Percentiles rank a stretch among this genome's conserved stretches.
phyloP scores from a whole-genome alignment of 1,140 invertebrate genomes.

The Drosophila eugracilis region DNA sequence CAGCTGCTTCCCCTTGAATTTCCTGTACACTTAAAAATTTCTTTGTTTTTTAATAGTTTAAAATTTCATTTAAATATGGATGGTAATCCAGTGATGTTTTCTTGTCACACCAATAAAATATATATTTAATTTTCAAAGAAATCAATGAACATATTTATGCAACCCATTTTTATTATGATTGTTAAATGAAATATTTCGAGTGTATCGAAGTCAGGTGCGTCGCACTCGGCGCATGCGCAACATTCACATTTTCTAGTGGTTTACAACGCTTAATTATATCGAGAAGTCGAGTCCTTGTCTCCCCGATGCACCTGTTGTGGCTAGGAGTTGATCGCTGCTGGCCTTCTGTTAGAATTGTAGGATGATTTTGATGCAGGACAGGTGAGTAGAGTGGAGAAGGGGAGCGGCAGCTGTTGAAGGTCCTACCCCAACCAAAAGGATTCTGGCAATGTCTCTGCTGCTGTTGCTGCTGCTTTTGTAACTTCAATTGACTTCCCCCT shows the following conservation, averaged over 20 bases:
- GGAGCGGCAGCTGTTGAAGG: slow-evolving; percentile 61
- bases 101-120: background rate
- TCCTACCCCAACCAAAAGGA: slow-evolving; percentile 46
- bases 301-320: slow-evolving; percentile 69
- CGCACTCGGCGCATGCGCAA: slow-evolving; percentile 60
- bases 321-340: slow-evolving; percentile 27
- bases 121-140: background rate
- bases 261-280: slow-evolving; percentile 68
- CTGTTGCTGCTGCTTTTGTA: slow-evolving; percentile 40
- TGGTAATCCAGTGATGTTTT: too few species aligned
- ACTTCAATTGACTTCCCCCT: slow-evolving; percentile 76
- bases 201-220: slow-evolving; percentile 55
- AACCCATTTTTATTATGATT: too few species aligned
- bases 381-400: slow-evolving; percentile 53
- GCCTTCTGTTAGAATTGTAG: slow-evolving; percentile 32
- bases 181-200: background rate
- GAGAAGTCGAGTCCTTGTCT: slow-evolving; percentile 34
- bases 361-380: slow-evolving; percentile 46
- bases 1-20: slow-evolving; percentile 25
- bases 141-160: too few species aligned
- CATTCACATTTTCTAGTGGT: slow-evolving; percentile 61
- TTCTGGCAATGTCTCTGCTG: slow-evolving; percentile 45
- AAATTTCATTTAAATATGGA: too few species aligned
- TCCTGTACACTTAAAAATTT: slow-evolving; percentile 13
- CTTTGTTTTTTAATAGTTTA: too few species aligned